Conservation (phyloP, 2,113 vertebrate species). For the Nothobranchius kuhntae region DNA sequence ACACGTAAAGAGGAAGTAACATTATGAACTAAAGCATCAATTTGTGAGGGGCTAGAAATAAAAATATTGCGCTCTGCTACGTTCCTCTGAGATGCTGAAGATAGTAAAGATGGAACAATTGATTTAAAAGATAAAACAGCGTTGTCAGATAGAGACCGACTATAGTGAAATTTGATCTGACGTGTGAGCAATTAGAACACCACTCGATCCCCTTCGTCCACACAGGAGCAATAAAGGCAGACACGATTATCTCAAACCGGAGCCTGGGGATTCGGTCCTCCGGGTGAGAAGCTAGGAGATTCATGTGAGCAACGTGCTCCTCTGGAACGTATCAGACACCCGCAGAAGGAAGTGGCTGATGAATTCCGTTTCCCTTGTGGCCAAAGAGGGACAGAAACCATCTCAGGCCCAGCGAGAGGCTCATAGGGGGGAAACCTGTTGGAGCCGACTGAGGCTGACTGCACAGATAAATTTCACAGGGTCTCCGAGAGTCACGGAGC, state of each 20-base stretch:
- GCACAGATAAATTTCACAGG: conserved; percentile 58
- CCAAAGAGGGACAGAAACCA: conserved; percentile 41
- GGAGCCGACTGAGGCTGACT: conserved; percentile 43
- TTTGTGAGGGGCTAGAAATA: too few relatives aligned
- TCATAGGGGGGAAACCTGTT: conserved; percentile 4
- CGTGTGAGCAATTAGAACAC: conserved; percentile 22
- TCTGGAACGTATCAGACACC: conserved; percentile 44
- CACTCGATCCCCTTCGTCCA: conserved; percentile 8
- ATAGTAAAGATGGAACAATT: too few relatives aligned
- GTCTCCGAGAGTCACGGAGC: conserved; percentile 61
- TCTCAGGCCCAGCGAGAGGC: conserved; percentile 23
- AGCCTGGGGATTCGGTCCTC: conserved; percentile 33
- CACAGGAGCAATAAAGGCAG: conserved; percentile 16
- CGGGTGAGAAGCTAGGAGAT: conserved; percentile 45
- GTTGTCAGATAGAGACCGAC: too few relatives aligned
- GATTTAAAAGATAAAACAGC: too few relatives aligned
- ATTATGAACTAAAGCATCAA: too few relatives aligned
- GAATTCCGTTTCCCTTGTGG: conserved; percentile 35
- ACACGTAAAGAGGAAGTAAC: too few relatives aligned
- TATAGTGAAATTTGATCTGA: conserved; percentile 9
- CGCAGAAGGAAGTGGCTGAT: conserved; percentile 39
- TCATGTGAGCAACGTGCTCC: conserved; percentile 34
- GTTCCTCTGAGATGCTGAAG: too few relatives aligned
- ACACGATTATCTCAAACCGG: conserved; percentile 38
- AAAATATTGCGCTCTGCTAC: too few relatives aligned